Evolutionary conservation across 2,888 invertebrate species (phyloP).

Genomic region (Sinhomidia bicolor): DNA sequence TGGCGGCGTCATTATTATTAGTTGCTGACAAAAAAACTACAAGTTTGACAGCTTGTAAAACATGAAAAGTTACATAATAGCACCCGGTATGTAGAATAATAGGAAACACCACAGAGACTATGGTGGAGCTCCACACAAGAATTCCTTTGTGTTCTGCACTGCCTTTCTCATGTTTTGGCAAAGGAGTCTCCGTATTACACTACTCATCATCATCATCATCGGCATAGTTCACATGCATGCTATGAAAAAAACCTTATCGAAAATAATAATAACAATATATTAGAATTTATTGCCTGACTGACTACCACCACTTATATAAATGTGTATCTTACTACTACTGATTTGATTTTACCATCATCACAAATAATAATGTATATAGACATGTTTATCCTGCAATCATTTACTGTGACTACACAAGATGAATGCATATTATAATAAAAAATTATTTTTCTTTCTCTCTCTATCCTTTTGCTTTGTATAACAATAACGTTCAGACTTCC

Average conservation of each 20-base stretch:
- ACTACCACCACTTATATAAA: too few relatives aligned
- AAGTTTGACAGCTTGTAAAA: conserved; percentile 69
- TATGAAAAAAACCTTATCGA: too few relatives aligned
- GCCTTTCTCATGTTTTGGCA: background rate
- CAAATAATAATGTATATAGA: background rate
- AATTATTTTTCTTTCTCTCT: background rate
- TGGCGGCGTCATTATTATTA: conserved; percentile 39
- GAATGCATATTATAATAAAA: conserved; percentile 26
- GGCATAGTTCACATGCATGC: too few relatives aligned
- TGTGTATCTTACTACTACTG: too few relatives aligned
- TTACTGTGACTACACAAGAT: conserved; percentile 28
- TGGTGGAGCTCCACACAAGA: too few relatives aligned
- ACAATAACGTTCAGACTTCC: conserved; percentile 33
- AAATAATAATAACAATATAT: too few relatives aligned
- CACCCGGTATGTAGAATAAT: background rate
- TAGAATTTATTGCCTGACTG: too few relatives aligned
- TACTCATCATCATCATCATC: too few relatives aligned
- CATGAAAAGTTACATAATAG: conserved; percentile 66
- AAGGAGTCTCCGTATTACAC: background rate
- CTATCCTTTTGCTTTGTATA: conserved; percentile 22
- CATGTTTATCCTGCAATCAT: conserved; percentile 51
- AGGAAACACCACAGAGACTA: too few relatives aligned
- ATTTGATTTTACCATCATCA: conserved; percentile 11
- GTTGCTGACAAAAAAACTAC: conserved; percentile 51
- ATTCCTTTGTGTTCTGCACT: conserved; percentile 31